phyloP scores from a whole-genome alignment of 2,888 invertebrate species.

The Mamestra brassicae region DNA sequence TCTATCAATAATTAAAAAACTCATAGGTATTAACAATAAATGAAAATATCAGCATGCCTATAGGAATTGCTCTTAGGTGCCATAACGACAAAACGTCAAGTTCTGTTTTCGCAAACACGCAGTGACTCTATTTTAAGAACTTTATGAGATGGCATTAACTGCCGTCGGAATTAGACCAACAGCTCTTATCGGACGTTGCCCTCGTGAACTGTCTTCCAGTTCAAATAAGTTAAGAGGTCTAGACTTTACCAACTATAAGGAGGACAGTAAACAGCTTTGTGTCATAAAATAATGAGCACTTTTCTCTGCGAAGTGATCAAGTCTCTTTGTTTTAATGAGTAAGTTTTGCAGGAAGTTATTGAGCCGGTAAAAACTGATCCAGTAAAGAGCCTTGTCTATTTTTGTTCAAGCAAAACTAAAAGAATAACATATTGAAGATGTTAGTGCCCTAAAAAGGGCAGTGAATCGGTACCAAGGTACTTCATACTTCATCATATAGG shows the following conservation, averaged over 20 bases:
- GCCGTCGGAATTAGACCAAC: slow-evolving; percentile 33
- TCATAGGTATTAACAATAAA: too few species aligned
- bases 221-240: slow-evolving; percentile 38
- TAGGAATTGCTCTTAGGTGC: not conserved
- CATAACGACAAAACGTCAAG: not conserved
- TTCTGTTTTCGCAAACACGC: not conserved
- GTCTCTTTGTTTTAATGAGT: not conserved
- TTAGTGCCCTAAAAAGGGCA: not conserved
- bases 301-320: slow-evolving; percentile 11
- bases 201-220: slow-evolving; percentile 40
- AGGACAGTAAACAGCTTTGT: slow-evolving; percentile 35
- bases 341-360: not conserved
- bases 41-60: not conserved
- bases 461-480: not conserved
- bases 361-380: not conserved
- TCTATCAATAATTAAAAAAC: too few species aligned
- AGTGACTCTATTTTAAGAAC: slow-evolving; percentile 26
- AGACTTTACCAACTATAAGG: slow-evolving; percentile 21
- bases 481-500: too few species aligned
- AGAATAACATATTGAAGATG: not conserved
- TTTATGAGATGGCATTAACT: slow-evolving; percentile 29
- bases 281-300: slow-evolving; percentile 8
- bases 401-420: too few species aligned
- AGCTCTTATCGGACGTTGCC: slow-evolving; percentile 50
- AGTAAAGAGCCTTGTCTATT: not conserved